Evolutionary conservation across 2,113 vertebrate genomes (phyloP).

Genomic region (Rhombomys opimus): DNA sequence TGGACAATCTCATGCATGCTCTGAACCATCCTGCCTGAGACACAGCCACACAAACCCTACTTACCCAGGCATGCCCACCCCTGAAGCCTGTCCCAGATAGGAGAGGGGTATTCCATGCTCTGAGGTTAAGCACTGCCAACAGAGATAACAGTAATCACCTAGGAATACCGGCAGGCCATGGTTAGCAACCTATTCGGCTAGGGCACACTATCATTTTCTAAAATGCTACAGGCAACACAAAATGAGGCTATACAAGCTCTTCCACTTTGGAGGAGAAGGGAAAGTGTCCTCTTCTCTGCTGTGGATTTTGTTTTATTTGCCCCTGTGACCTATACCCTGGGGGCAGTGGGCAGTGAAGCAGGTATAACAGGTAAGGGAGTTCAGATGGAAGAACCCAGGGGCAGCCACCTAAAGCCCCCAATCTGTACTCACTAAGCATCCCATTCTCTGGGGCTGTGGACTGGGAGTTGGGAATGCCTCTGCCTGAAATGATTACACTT

Average conservation of each 20-base stretch:
- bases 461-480: background rate
- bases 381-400: slow-evolving; percentile 62
- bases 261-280: background rate
- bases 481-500: slow-evolving; percentile 23
- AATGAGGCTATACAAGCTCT: slow-evolving; percentile 18
- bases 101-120: background rate
- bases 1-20: background rate
- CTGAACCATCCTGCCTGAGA: background rate
- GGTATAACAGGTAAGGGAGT: background rate
- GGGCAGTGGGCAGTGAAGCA: background rate
- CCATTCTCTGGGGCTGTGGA: slow-evolving; percentile 51
- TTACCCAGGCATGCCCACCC: accelerated
- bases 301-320: background rate
- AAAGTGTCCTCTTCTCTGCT: background rate
- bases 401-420: background rate
- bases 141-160: background rate
- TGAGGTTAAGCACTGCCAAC: background rate
- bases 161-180: background rate
- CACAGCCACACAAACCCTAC: too few species aligned
- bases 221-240: slow-evolving; percentile 31
- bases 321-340: background rate
- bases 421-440: slow-evolving; percentile 58
- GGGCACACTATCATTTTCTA: slow-evolving; percentile 50
- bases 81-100: background rate
- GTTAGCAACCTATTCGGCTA: slow-evolving; percentile 6